Evolutionary conservation across 2,113 vertebrate species (phyloP).

Genomic region (Trachemys scripta): DNA sequence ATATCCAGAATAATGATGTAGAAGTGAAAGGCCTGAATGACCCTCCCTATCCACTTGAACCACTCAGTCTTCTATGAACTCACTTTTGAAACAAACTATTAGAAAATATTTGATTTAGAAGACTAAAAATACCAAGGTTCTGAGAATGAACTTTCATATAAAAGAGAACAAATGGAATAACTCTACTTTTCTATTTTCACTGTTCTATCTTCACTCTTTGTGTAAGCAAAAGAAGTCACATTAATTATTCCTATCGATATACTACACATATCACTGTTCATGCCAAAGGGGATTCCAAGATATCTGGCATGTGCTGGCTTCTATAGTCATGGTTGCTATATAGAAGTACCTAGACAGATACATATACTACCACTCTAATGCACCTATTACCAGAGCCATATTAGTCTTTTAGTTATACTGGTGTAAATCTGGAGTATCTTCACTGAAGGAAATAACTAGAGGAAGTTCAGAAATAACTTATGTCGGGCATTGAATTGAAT

Average conservation of each 20-base stretch:
- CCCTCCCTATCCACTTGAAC: background rate
- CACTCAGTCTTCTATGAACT: background rate
- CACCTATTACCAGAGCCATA: background rate
- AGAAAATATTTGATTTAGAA: background rate
- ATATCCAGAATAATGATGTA: rapidly evolving
- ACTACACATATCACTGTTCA: rapidly evolving
- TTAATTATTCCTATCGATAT: background rate
- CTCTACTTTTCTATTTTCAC: background rate
- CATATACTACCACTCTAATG: background rate
- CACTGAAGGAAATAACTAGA: background rate
- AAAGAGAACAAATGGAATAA: background rate
- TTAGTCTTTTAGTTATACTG: background rate
- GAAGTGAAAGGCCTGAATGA: rapidly evolving
- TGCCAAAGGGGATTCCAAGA: background rate
- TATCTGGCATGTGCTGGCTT: background rate
- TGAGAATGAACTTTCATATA: background rate
- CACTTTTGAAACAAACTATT: background rate
- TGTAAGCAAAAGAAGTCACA: background rate
- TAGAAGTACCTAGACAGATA: background rate
- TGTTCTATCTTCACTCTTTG: background rate
- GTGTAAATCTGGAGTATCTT: background rate
- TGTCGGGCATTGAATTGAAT: background rate
- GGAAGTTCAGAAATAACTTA: background rate
- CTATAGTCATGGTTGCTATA: background rate
- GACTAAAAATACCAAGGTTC: background rate